Conservation (phyloP, 2,113 vertebrate species). For the Falco punctatus region DNA sequence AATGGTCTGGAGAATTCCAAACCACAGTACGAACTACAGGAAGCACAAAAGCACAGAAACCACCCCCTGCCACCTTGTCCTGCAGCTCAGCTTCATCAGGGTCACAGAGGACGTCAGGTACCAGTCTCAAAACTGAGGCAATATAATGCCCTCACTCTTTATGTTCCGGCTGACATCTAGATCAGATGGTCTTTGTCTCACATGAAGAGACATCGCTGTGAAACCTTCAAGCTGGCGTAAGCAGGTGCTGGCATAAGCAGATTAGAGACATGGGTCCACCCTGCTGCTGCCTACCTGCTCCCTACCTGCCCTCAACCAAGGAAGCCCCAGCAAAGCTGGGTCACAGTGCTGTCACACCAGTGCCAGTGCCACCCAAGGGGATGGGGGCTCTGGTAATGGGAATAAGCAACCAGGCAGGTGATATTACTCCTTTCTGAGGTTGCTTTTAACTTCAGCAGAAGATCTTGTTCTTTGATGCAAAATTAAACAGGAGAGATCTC, state of each 20-base stretch:
- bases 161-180: not conserved
- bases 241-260: not conserved
- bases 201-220: not conserved
- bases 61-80: not conserved
- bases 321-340: not conserved
- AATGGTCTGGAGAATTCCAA: not conserved
- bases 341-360: not conserved
- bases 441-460: not conserved
- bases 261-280: not conserved
- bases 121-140: not conserved
- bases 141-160: not conserved
- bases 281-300: not conserved
- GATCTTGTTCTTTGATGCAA: not conserved
- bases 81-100: not conserved
- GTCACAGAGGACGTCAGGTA: not conserved
- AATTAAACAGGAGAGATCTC: not conserved
- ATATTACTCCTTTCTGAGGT: not conserved
- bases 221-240: not conserved
- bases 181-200: not conserved
- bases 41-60: not conserved
- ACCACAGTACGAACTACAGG: not conserved
- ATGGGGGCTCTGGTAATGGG: accelerated
- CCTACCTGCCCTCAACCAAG: not conserved
- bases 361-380: not conserved
- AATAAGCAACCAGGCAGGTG: not conserved